Evolutionary conservation across 2,113 vertebrate species (phyloP).

Genomic region (Felis catus): DNA sequence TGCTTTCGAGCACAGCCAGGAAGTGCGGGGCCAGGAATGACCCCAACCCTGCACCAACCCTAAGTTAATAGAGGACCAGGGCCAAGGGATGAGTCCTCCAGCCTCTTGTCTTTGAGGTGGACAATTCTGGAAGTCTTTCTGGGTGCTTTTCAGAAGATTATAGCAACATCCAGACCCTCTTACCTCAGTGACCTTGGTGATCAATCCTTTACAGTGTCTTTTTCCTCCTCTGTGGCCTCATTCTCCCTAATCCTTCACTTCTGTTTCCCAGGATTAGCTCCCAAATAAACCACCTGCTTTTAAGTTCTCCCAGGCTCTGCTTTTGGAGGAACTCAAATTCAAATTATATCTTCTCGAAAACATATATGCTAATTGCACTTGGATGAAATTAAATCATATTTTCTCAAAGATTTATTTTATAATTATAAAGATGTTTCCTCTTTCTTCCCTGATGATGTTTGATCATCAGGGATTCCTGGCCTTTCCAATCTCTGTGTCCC

Average conservation of each 20-base stretch:
- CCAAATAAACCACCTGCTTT: not conserved
- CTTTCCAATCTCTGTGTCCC: not conserved
- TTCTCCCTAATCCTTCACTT: not conserved
- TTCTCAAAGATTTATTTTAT: not conserved
- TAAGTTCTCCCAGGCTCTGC: not conserved
- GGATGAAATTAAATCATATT: not conserved
- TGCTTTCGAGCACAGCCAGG: not conserved
- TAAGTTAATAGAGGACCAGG: not conserved
- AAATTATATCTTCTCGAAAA: not conserved
- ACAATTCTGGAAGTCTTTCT: not conserved
- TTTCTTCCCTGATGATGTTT: not conserved
- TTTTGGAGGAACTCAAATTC: not conserved
- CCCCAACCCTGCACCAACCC: not conserved
- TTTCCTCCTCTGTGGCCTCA: not conserved
- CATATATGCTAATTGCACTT: not conserved
- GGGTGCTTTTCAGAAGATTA: not conserved
- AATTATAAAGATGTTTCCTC: not conserved
- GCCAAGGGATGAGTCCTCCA: not conserved
- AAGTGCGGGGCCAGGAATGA: not conserved
- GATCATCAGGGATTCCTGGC: not conserved
- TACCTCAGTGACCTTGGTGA: not conserved
- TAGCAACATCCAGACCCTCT: not conserved
- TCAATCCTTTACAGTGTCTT: not conserved
- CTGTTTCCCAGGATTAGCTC: not conserved
- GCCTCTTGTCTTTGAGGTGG: not conserved